Base-by-base conservation (phyloP, 2,113 vertebrate species). In the Sturnus vulgaris region DNA sequence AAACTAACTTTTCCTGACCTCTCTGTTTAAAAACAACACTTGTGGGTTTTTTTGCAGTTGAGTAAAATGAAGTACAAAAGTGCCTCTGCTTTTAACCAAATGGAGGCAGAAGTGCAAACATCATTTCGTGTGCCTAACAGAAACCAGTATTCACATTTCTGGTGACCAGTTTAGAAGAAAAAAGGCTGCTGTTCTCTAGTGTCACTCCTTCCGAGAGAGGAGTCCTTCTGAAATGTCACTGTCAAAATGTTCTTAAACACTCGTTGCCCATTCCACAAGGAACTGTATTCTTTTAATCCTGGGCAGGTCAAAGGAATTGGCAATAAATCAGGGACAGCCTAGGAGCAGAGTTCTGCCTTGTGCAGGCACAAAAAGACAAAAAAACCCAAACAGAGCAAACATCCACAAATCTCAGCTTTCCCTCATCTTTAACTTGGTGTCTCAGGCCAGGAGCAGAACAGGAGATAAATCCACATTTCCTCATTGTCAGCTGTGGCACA, bases 1-100 rank as follows among this genome's bases (percentile, higher is more conserved):
- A 73, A 69, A 70, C 49, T 27, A 82, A 76, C 30, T 93, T 88
- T 55, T 85, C 63, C 76, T 82, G 77, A 76, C 66, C 78, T 76
- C 61, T 15, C 35, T 28, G 24, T 77, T 85, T 50, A 79, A 89
- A 87, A 92, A 61, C 10, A 93, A 44, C 18, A 20, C 6, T 7
- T n/a, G 46, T 35, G 52, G 16, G 39, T 39, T 50, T 44, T 42
- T 80, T 30, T 8, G 18, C 14, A 79, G 27, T 13, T 78, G 17
- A 31, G 21, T 12, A 63, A 86, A 90, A 86, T 0, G 2, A 72
- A 66, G 27, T 15, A 61, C 3, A 5, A 22, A 87, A 60, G 14
- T 42, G 9, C 9, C 17, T 16, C 4, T 33, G 46, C 28, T 95
- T 88, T 89, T 79, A 53, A 46, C 7, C 17, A 89, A 52, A 44